Evolutionary conservation across 2,113 vertebrate species (phyloP), one percentile per base, ranked within the genome.

Genomic region (Anthoscopus minutus): DNA sequence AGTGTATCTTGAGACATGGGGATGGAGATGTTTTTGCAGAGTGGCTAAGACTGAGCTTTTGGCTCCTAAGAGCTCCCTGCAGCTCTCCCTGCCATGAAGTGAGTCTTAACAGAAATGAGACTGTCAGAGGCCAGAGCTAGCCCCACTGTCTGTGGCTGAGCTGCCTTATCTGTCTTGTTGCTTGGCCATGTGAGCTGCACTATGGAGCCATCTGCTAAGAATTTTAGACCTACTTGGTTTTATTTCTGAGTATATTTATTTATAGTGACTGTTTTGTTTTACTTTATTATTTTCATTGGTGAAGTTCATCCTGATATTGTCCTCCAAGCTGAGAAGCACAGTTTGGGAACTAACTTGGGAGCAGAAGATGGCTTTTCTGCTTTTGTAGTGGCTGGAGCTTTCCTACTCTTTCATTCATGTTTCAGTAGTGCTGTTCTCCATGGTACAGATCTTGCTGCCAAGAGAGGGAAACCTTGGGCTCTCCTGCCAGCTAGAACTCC

Each of bases 191-290:
- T 92, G 80, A 92, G 45, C 80, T 71, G 80, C 71, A 79, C 54
- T 70, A 30, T 53, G 60, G 79, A 95, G 74, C 91, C 93, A 91
- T 82, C 74, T 94, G 88, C 86, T 91, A 88, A 86, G 76, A 86
- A 79, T 82, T 93, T 96, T 86, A 86, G 74, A 42, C 38, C 78
- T 72, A 53, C 19, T 31, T 88, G 40, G 38, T 79, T 91, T 93
- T 6, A 73, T 80, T 95, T 76, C 45, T 72, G 69, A 48, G 27
- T 56, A 7, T 83, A 66, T 74, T 86, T 93, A 51, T 95, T 88
- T 77, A 53, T 81, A 91, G 30, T 48, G 18, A 53, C 38, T 66
- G 22, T 3, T 96, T n/a, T 13, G 24, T 6, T 47, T 62, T 69
- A 71, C 33, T 51, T 16, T 9, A 31, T 57, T 40, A 8, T 58